Percentiles rank a stretch among this genome's conserved stretches.
Conservation (phyloP, 2,888 invertebrate species). For the Pandemis cinnamomeana region DNA sequence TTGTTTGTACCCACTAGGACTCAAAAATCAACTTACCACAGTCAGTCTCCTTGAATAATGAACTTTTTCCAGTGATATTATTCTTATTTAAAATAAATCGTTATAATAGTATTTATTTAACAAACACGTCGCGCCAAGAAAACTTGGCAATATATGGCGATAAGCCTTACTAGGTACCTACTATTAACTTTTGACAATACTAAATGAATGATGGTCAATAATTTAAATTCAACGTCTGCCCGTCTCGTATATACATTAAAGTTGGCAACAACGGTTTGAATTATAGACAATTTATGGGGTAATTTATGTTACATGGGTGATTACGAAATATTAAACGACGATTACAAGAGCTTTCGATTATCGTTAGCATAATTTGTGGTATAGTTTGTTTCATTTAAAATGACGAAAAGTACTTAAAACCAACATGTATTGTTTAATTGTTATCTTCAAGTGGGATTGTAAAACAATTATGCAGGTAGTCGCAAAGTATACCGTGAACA, state of each 20-base stretch:
- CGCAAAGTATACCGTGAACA: too few species aligned
- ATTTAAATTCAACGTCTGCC: conserved; percentile 15
- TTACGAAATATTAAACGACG: conserved; percentile 8
- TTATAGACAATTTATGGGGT: conserved; percentile 9
- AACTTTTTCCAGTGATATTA: not conserved
- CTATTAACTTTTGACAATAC: not conserved
- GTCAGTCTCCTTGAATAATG: not conserved
- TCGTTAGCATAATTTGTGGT: not conserved
- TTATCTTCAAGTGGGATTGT: too few species aligned
- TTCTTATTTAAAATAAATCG: not conserved
- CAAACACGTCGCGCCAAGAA: not conserved
- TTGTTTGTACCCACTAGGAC: conserved; percentile 52
- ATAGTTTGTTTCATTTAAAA: too few species aligned
- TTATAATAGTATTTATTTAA: not conserved
- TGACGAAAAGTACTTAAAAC: too few species aligned
- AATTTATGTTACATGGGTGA: conserved; percentile 1
- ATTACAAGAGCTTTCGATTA: not conserved
- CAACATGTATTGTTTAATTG: too few species aligned
- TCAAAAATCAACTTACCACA: conserved; percentile 10
- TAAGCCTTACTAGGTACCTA: not conserved
- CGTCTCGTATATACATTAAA: conserved; percentile 11
- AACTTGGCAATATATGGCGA: not conserved
- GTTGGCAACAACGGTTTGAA: conserved; percentile 18
- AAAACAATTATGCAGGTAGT: too few species aligned
- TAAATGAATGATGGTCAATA: not conserved